Evolutionary conservation across 2,113 vertebrate genomes (phyloP), one percentile per base, ranked within the genome.

Genomic region (Corvus moneduloides): DNA sequence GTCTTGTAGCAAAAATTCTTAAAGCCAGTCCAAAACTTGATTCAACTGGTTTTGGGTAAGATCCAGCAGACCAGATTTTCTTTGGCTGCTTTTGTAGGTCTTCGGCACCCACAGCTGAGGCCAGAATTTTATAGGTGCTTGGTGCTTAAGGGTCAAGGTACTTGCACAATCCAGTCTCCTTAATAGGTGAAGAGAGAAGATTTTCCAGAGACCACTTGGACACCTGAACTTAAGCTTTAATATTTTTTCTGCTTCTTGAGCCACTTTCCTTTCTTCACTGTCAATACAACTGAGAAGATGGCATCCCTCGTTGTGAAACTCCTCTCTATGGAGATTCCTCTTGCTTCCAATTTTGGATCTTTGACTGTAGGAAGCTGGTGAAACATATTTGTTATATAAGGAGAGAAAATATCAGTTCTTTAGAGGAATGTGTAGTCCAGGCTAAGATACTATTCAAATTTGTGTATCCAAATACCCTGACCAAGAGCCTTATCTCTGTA

Each of bases 1-100:
- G 0, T 83, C 72, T 67, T 54, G 8, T 3, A 89, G 58, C 58
- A 96, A 90, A 92, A 93, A 92, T 95, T 78, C 49, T 58, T 66
- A 67, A 83, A 74, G 22, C 37, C 0, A 1, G 28, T 93, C 90
- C 86, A 95, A 92, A 89, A 67, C 23, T 77, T 68, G 54, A 84
- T 87, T 84, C 73, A 75, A 0, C 68, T 11, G 32, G 41, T 64
- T 90, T 92, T 87, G 85, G 48, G 54, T 46, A 52, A 84, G 37
- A 37, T 84, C 68, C 88, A 93, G 41, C n/a, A 67, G 63, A 54
- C 8, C 82, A 86, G 80, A 92, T 92, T 89, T 94, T 89, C 69
- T 94, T 87, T 90, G 79, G 79, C 83, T 94, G 26, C 8, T 1
- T 77, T 68, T 93, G 7, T 56, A 81, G 21, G 35, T 44, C 72